Base-by-base conservation (phyloP, 2,888 invertebrate genomes). In the Tinea trinotella region DNA sequence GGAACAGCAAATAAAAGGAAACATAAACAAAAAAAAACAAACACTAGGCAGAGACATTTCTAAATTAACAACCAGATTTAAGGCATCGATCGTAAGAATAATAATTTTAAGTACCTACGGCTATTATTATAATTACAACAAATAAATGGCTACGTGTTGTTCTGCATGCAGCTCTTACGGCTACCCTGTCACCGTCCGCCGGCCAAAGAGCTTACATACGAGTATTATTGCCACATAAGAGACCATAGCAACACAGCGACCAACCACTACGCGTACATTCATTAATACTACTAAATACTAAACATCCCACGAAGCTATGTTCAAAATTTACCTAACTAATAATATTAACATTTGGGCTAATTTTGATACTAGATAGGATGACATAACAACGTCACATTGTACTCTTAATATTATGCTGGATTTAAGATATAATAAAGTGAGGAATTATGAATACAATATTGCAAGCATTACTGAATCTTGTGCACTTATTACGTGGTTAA, bases 21-120 rank as follows among this genome's bases (percentile, higher is more conserved):
- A 75, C 65, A 70, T 74, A 76, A 82, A 75, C 76, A 81, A 84
- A 82, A 77, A 75, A 82, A 82, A 82, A 85, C 13, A 60, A 85
- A 86, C 82, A 84, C 77, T 84, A 85, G 81, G 81, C 84, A 85
- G 82, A 80, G 74, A 83, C 78, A 71, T 84, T 85, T 87, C 86
- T 85, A 87, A n/a, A 87, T 86, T 86, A 87, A 87, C 87, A 87
- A 87, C 87, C 87, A 84, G 85, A 87, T 84, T 86, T 86, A 87
- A 87, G 87, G 87, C 87, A 87, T 87, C 84, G 83, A 87, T 87
- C 84, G 83, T 83, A 87, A 87, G 84, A 86, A 87, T 80, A 85
- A 85, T 82, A 82, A 84, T 86, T n/a, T 36, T 87, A 87, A 87
- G 87, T 87, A 87, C 82, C 87, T 86, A 86, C 77, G 71, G 71